Percentiles rank a stretch among this genome's conserved stretches.
phyloP scores from a whole-genome alignment of 2,797 vertebrate genomes.

The Pseudotriccus pelzelni region DNA sequence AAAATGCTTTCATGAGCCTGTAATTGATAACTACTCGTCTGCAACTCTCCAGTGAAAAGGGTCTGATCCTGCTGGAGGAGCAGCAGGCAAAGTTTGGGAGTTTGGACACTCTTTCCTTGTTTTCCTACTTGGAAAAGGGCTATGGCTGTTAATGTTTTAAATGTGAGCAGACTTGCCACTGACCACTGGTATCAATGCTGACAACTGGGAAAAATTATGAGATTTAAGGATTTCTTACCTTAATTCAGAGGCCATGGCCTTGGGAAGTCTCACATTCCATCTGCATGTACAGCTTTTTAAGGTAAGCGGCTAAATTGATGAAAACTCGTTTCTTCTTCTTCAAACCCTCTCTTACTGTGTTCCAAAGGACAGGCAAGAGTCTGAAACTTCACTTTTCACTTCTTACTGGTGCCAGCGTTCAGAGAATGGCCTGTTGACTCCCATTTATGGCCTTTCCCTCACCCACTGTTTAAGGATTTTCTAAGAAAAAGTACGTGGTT shows the following conservation, averaged over 20 bases:
- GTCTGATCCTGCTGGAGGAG: neutral
- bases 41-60: neutral
- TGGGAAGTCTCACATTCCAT: neutral
- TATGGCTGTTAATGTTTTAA: neutral
- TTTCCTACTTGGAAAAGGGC: neutral
- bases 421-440: neutral
- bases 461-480: neutral
- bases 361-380: neutral
- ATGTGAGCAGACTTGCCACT: neutral
- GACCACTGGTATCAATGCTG: neutral
- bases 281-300: neutral
- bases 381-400: neutral
- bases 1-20: neutral
- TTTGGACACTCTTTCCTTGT: neutral
- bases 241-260: neutral
- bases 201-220: neutral
- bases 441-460: rapidly evolving
- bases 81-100: neutral
- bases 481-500: neutral
- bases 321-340: neutral
- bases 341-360: neutral
- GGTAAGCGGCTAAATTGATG: neutral
- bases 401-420: neutral
- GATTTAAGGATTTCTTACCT: neutral
- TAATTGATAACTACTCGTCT: neutral